Evolutionary conservation across 2,113 vertebrate genomes (phyloP), one percentile per base, ranked within the genome.

Genomic region (Tetraodon nigroviridis): DNA sequence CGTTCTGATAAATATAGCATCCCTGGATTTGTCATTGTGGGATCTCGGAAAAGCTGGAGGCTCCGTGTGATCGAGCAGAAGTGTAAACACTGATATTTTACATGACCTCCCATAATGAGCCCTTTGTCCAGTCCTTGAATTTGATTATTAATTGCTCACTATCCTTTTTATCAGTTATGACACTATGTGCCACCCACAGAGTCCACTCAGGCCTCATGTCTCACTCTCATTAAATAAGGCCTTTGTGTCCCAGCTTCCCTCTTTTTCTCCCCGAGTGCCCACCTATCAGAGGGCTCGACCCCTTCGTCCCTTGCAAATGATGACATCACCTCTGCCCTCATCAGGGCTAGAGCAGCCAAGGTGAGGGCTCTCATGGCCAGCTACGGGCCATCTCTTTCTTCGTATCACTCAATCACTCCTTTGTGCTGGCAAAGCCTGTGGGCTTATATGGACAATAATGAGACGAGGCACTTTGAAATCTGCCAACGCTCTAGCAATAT

Each of bases 101-200:
- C 75, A 55, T 80, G 71, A 71, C 72, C 80, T 90, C 87, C 86
- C 87, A 71, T 86, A 90, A 89, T 82, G 84, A 79, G 70, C 75
- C 64, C 78, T 79, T 88, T 87, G 75, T 69, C 80, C 77, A 74
- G 61, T 78, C 79, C 67, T 76, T 80, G 72, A 84, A 81, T 86
- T 58, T 63, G 81, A 86, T 76, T 71, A 73, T 83, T 80, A 83
- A 87, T 89, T 80, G 76, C 79, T 82, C 80, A 63, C 58, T 54
- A 55, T 74, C 69, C 80, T 84, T 84, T 84, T 86, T 79, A 77
- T 77, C 55, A 66, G 83, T 76, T 85, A 88, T 87, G 88, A 88
- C 88, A 89, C 88, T 75, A 82, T 86, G 81, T 83, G 82, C 89
- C 90, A 90, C 88, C 89, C 88, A 88, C 55, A 32, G 71, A 77